Evolutionary conservation across 2,113 vertebrate species (phyloP), one percentile per base, ranked within the genome.

Genomic region (Terrapene triunguis): DNA sequence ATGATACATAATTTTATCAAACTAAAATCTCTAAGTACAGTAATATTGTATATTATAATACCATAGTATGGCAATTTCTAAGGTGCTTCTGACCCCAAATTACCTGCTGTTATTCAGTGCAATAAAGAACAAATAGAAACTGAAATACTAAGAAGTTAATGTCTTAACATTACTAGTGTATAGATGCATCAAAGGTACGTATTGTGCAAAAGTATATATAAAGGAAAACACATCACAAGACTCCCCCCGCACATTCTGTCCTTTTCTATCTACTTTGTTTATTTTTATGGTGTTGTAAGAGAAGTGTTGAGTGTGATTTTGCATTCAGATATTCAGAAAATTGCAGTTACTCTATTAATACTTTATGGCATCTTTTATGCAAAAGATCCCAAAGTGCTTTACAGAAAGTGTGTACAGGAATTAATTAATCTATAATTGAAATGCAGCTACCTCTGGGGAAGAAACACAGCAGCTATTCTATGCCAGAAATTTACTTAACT

Each of bases 391-490:
- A 88, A 22, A 80, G 62, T 62, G 89, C 62, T 89, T 84, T 84
- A 6, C 78, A 78, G 6, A 80, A 86, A 95, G 92, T 50, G 90
- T 65, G 72, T 93, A 76, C 14, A 65, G 81, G 50, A 97, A 89
- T 92, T 92, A 95, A 94, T 94, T 89, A 85, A 82, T 94, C 72
- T 27, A 50, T n/a, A 88, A 50, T 97, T 93, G 93, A 94, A 93
- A 92, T 35, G 35, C 53, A 89, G 35, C 55, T 65, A 88, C 27
- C 90, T 93, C 25, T 27, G 82, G 87, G 79, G 90, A 85, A 55
- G 0, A 0, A 86, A 88, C 94, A 92, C 88, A 44, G 47, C 72
- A 89, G 88, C 22, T 92, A 44, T 65, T 80, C 44, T 88, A 44
- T 91, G 83, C 44, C 84, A 89, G 80, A 42, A 87, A 84, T 74